phyloP scores from a whole-genome alignment of 2,888 invertebrate species.

The Allygus modestus region DNA sequence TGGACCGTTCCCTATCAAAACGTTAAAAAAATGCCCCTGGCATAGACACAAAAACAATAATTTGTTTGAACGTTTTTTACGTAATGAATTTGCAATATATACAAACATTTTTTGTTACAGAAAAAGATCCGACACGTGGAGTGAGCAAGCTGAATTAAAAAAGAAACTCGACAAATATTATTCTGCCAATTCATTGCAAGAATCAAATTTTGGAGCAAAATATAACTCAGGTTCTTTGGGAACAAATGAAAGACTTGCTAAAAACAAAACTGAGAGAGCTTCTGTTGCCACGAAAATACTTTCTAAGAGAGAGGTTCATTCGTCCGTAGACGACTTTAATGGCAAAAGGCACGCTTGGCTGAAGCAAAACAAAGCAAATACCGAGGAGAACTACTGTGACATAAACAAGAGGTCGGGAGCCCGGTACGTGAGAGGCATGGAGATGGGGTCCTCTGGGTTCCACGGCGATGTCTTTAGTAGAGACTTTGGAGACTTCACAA shows the following conservation, averaged over 20 bases:
- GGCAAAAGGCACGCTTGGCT: background rate
- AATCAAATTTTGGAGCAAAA: background rate
- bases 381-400: background rate
- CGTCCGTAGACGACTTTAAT: background rate
- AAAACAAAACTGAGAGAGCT: background rate
- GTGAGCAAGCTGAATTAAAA: constrained; percentile 15
- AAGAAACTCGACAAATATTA: background rate
- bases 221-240: background rate
- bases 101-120: constrained; percentile 44
- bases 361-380: background rate
- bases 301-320: constrained; percentile 16
- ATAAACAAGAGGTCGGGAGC: constrained; percentile 64
- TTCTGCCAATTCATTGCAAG: background rate
- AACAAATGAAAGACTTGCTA: background rate
- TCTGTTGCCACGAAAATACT: background rate
- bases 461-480: constrained; percentile 71
- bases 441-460: constrained; percentile 71
- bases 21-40: too few species aligned
- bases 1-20: too few species aligned
- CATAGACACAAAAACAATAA: too few species aligned
- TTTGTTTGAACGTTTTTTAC: too few species aligned
- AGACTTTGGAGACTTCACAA: constrained; percentile 71
- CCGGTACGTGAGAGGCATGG: constrained; percentile 67
- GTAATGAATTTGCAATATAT: too few species aligned
- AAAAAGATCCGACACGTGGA: constrained; percentile 49